phyloP scores from a whole-genome alignment of 1,140 invertebrate species.

The Drosophila eugracilis region DNA sequence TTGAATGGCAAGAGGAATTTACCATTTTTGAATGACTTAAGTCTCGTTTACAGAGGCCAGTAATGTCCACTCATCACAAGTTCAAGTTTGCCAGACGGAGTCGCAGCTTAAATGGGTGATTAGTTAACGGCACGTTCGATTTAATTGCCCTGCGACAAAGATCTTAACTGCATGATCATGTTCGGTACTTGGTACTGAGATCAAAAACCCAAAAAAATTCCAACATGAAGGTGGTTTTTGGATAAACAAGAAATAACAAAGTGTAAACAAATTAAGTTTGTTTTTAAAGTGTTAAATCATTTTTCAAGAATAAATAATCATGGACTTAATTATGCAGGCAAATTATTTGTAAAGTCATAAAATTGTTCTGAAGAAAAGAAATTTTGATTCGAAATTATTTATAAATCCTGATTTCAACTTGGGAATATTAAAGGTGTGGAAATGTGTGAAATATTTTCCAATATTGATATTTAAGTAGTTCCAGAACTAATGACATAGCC shows the following conservation, averaged over 20 bases:
- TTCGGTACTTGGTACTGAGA: conserved; percentile 24
- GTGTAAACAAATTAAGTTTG: too few relatives aligned
- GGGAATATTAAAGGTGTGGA: background rate
- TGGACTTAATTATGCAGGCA: too few relatives aligned
- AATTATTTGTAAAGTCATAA: too few relatives aligned
- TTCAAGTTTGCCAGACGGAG: conserved; percentile 59
- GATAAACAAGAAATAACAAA: too few relatives aligned
- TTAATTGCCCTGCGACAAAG: conserved; percentile 42
- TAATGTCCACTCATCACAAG: conserved; percentile 46
- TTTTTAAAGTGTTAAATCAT: too few relatives aligned
- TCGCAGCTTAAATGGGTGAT: conserved; percentile 58
- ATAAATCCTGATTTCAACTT: background rate
- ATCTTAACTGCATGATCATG: conserved; percentile 45
- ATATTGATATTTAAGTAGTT: conserved; percentile 2
- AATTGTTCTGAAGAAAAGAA: too few relatives aligned
- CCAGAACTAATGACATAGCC: background rate
- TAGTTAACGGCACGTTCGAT: conserved; percentile 65
- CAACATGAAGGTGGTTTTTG: background rate
- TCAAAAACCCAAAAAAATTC: background rate
- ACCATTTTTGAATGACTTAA: background rate
- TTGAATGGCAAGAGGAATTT: conserved; percentile 34
- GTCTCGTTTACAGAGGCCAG: conserved; percentile 13
- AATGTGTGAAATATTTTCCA: background rate
- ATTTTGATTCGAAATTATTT: too few relatives aligned
- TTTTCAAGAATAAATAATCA: too few relatives aligned